A percentile compares a stretch with the other conserved stretches of the same genome.
Evolutionary conservation across 2,797 vertebrate genomes (phyloP).

Genomic region (Urocyon cinereoargenteus): DNA sequence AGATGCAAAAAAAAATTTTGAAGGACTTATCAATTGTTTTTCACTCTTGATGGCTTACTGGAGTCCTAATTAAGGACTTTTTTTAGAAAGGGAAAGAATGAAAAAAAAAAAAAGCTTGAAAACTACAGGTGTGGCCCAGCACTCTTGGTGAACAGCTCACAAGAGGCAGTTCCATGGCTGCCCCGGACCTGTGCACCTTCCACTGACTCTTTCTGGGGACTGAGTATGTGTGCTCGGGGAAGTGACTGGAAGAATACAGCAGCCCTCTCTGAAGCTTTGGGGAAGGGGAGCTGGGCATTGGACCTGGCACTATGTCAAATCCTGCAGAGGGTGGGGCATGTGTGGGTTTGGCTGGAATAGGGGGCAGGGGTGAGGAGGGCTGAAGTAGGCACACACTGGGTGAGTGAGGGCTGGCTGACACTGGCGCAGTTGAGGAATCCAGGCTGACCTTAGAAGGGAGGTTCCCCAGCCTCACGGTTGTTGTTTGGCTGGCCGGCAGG

Average conservation of each 20-base stretch:
- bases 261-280: neutral
- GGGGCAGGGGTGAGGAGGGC: neutral
- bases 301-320: neutral
- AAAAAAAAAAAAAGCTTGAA: neutral
- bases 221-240: neutral
- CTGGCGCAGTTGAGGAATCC: conserved; percentile 45
- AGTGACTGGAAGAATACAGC: neutral
- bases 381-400: neutral
- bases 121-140: neutral
- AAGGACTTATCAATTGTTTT: neutral
- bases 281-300: neutral
- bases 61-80: neutral
- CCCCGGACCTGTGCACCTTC: neutral
- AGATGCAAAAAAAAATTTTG: neutral
- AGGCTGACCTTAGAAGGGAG: conserved; percentile 54
- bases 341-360: neutral
- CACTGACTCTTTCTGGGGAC: neutral
- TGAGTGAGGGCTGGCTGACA: neutral
- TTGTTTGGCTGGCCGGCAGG: conserved; percentile 26
- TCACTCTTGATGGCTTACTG: neutral
- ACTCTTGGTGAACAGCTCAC: neutral
- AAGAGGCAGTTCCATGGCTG: neutral
- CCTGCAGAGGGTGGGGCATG: neutral
- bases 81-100: neutral
- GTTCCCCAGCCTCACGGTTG: conserved; percentile 15